Evolutionary conservation across 2,888 invertebrate genomes (phyloP), one percentile per base, ranked within the genome.

Genomic region (Plusia festucae): DNA sequence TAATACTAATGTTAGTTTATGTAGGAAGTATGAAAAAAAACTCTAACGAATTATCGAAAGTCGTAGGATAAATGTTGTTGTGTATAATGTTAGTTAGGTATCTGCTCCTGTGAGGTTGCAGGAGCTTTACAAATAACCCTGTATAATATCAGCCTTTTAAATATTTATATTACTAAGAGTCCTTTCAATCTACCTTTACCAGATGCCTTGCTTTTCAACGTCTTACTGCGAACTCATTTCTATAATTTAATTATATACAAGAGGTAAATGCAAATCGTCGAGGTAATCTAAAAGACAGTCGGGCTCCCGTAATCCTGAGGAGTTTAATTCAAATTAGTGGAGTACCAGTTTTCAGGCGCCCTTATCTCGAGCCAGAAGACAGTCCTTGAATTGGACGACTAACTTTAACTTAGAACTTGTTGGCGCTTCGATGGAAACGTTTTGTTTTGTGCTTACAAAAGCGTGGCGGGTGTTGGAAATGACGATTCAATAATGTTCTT

Each of bases 301-400:
- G 69, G 54, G 69, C 61, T 68, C 61, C 73, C 74, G 65, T 87
- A 88, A 88, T 88, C 86, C 86, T 73, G 52, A 68, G 77, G 83
- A 87, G 86, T 90, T 89, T 89, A 89, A 90, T 85, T 85, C 88
- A 87, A 90, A 90, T 90, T 89, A 89, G 87, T 84, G 76, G 81
- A 67, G 82, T 76, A 76, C 82, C 79, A 84, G 81, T 86, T 76
- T 72, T 82, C 76, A 77, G 75, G 61, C 59, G 53, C 74, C 73
- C 81, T 85, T 85, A 85, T 85, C 85, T 84, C 64, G 74, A 70
- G 54, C 59, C 74, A 72, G 74, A 71, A 77, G 76, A 71, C 78
- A 73, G 6, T 74, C 82, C 79, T 57, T 52, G 70, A 73, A 77
- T 79, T 73, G 67, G 64, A 65, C 34, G 59, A 65, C 59, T 46